A percentile compares a stretch with the other conserved stretches of the same genome.
These are phyloP conservation scores for Drosophila silvestris DNA, from an alignment of 2,888 invertebrate genomes.

Conservation along the genomic window DNA sequence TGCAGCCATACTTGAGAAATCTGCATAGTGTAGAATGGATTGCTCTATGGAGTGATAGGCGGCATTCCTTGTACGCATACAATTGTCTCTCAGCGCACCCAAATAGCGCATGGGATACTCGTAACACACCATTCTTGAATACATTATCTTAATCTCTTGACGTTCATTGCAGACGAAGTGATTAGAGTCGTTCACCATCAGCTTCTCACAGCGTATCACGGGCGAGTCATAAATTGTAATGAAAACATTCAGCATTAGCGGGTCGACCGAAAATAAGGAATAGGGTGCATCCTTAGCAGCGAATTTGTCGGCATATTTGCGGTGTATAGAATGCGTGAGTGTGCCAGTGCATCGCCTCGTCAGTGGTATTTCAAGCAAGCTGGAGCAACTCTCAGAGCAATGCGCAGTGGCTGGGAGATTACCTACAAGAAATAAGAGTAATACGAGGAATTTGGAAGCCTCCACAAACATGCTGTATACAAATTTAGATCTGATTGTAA, in stretches of 20 bases:
- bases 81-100: conserved; percentile 26
- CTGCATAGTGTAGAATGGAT: conserved; percentile 35
- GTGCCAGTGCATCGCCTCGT: conserved; percentile 6
- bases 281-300: neutral
- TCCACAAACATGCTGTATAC: conserved; percentile 21
- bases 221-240: conserved; percentile 35
- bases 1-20: neutral
- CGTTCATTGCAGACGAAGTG: conserved; percentile 17
- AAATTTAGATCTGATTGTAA: conserved; percentile 19
- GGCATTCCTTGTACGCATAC: neutral
- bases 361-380: conserved; percentile 1
- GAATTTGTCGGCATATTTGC: conserved; percentile 7
- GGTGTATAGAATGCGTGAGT: neutral
- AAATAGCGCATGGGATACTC: conserved; percentile 28
- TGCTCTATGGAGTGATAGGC: neutral
- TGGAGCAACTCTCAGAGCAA: conserved; percentile 10
- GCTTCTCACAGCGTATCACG: conserved; percentile 5
- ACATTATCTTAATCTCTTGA: neutral
- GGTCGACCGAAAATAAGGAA: conserved; percentile 13
- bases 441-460: conserved; percentile 5
- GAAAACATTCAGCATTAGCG: conserved; percentile 14
- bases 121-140: conserved; percentile 25
- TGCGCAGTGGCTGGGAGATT: neutral
- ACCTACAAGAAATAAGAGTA: neutral
- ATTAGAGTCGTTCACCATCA: conserved; percentile 8